Conservation (phyloP, 1,140 invertebrate species). For the Saccostrea glomerata region DNA sequence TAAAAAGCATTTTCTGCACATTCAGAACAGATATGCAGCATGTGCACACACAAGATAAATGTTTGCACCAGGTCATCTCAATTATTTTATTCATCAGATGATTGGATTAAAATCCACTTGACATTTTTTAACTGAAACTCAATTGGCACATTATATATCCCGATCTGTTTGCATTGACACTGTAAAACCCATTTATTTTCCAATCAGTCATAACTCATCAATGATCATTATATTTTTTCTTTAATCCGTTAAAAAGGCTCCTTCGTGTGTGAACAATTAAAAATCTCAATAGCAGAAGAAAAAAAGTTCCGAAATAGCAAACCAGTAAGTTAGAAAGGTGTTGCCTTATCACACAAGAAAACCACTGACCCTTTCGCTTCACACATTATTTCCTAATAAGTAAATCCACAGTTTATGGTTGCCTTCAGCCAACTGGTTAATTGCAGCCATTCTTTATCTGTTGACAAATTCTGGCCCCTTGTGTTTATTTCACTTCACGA, state of each 20-base stretch:
- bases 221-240: conserved; percentile 16
- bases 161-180: neutral
- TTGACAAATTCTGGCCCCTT: conserved; percentile 24
- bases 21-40: neutral
- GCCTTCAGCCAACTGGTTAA: conserved; percentile 22
- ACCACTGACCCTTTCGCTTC: neutral
- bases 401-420: conserved; percentile 8
- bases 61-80: neutral
- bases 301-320: neutral
- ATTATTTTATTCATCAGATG: neutral
- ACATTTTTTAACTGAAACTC: neutral
- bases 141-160: conserved; percentile 4
- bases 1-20: neutral
- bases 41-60: neutral
- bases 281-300: neutral
- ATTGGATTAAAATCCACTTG: neutral
- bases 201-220: conserved; percentile 7
- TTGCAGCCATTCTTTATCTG: conserved; percentile 24
- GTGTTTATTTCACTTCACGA: conserved; percentile 6
- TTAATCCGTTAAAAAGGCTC: conserved; percentile 28
- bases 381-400: conserved; percentile 32
- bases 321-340: conserved; percentile 3
- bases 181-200: neutral
- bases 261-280: conserved; percentile 6
- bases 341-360: conserved; percentile 28